Conservation (phyloP, 2,888 invertebrate species). For the Baronia brevicornis region DNA sequence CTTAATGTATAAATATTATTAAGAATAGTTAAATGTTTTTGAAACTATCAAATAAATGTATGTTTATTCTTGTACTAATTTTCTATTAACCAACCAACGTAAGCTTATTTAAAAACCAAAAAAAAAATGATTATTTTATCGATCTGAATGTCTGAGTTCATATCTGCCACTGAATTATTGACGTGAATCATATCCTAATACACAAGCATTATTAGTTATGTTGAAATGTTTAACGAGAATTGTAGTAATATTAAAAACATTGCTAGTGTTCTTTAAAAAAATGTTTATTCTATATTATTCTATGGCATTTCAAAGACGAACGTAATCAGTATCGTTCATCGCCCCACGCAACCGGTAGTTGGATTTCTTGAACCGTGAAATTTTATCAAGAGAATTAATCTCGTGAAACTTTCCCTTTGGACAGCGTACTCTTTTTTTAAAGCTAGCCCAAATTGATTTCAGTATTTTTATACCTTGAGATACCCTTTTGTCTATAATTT, state of each 20-base stretch:
- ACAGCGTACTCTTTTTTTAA: conserved; percentile 53
- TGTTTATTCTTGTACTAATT: too few relatives aligned
- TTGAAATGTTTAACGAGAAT: too few relatives aligned
- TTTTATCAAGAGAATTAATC: conserved; percentile 76
- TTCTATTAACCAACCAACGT: too few relatives aligned
- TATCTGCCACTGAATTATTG: too few relatives aligned
- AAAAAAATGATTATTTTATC: too few relatives aligned
- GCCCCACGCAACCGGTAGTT: conserved; percentile 74
- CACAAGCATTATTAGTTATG: too few relatives aligned
- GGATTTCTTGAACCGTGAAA: conserved; percentile 75
- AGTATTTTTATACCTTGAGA: conserved; percentile 28
- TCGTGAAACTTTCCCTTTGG: conserved; percentile 65
- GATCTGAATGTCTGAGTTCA: too few relatives aligned
- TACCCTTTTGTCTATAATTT: conserved; percentile 19
- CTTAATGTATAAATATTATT: too few relatives aligned
- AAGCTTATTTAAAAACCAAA: too few relatives aligned
- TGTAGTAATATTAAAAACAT: too few relatives aligned
- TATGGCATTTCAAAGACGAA: conserved; percentile 41
- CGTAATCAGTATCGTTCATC: conserved; percentile 73
- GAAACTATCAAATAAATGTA: not conserved
- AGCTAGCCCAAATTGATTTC: conserved; percentile 56
- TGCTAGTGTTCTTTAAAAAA: conserved; percentile 2
- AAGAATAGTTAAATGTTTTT: too few relatives aligned
- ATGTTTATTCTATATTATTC: conserved; percentile 26
- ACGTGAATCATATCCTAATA: too few relatives aligned